Evolutionary conservation across 2,888 invertebrate genomes (phyloP).

Genomic region (Danaus chrysippus): DNA sequence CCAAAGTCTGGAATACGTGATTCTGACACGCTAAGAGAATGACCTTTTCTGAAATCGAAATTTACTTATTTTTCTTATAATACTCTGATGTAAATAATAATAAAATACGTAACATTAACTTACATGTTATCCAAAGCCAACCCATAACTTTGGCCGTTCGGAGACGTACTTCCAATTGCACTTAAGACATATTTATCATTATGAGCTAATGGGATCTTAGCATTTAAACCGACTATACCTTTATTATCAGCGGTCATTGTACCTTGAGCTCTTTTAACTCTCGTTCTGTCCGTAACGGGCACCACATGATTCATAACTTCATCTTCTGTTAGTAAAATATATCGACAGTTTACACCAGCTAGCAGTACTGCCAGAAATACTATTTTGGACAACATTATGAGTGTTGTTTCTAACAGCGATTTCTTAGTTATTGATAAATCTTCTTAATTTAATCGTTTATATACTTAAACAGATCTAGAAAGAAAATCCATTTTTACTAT

Average conservation of each 20-base stretch:
- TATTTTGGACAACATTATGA: too few species aligned
- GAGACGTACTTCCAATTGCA: slow-evolving; percentile 38
- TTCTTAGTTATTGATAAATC: too few species aligned
- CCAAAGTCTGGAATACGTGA: slow-evolving; percentile 45
- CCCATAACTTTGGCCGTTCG: slow-evolving; percentile 37
- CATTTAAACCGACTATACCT: slow-evolving; percentile 30
- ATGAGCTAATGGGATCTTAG: slow-evolving; percentile 41
- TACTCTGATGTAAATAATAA: neutral
- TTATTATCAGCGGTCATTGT: slow-evolving; percentile 25
- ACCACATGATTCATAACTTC: neutral
- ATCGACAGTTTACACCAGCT: too few species aligned
- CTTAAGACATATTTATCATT: slow-evolving; percentile 43
- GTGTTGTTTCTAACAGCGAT: too few species aligned
- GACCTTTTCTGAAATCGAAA: slow-evolving; percentile 43
- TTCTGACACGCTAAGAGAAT: slow-evolving; percentile 42
- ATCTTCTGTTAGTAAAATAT: too few species aligned
- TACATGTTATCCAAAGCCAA: slow-evolving; percentile 48
- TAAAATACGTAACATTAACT: slow-evolving; percentile 31
- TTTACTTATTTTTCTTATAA: neutral
- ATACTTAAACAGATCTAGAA: too few species aligned
- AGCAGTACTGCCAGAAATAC: too few species aligned
- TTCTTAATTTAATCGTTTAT: too few species aligned
- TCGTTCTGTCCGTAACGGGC: slow-evolving; percentile 12
- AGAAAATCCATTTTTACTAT: too few species aligned
- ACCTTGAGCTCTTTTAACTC: slow-evolving; percentile 16